Conservation (phyloP, 2,113 vertebrate genomes). For the Piaya cayana region DNA sequence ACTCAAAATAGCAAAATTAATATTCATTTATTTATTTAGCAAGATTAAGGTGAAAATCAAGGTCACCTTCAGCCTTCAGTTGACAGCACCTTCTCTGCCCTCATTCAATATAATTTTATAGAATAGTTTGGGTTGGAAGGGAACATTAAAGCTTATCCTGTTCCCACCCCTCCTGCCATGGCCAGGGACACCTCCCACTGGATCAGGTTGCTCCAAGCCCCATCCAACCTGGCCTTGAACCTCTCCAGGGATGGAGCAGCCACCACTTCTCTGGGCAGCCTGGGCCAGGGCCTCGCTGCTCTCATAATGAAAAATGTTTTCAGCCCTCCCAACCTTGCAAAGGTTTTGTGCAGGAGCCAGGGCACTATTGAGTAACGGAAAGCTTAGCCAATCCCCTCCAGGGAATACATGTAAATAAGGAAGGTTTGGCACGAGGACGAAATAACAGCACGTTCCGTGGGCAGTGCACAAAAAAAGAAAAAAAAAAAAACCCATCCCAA, state of each 20-base stretch:
- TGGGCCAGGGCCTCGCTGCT: too few relatives aligned
- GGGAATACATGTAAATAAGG: constrained; percentile 35
- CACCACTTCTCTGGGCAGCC: too few relatives aligned
- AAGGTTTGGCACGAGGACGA: not conserved
- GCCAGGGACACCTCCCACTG: too few relatives aligned
- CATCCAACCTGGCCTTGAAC: too few relatives aligned
- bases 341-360: constrained; percentile 4
- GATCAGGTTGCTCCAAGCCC: too few relatives aligned
- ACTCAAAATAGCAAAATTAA: not conserved
- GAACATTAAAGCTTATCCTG: too few relatives aligned
- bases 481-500: not conserved
- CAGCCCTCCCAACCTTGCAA: not conserved
- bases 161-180: too few relatives aligned
- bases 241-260: too few relatives aligned
- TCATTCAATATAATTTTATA: not conserved
- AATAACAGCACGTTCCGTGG: not conserved
- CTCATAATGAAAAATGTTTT: not conserved
- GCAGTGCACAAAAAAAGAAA: not conserved
- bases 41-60: not conserved
- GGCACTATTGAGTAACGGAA: constrained; percentile 9
- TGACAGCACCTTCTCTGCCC: not conserved
- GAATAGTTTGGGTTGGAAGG: too few relatives aligned
- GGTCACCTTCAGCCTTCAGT: not conserved
- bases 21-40: not conserved
- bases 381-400: not conserved